Conservation (phyloP, 2,888 invertebrate genomes). For the Patella depressa region DNA sequence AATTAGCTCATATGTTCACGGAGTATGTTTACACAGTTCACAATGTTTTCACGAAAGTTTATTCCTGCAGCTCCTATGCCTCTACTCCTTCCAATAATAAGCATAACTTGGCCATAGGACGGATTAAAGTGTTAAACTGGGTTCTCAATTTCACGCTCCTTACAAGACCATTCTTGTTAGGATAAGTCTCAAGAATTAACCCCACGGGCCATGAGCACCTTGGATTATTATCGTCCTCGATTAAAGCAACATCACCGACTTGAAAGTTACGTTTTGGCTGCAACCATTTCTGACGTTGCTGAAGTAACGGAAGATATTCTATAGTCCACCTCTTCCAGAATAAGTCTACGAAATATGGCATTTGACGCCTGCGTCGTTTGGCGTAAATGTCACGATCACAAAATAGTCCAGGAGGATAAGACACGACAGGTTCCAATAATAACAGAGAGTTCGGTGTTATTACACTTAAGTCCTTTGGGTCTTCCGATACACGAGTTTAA, state of each 20-base stretch:
- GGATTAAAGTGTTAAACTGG: neutral
- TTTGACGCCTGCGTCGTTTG: neutral
- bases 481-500: slow-evolving; percentile 29
- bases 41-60: too few species aligned
- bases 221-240: slow-evolving; percentile 23
- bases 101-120: neutral
- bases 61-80: neutral
- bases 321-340: slow-evolving; percentile 31
- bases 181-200: slow-evolving; percentile 17
- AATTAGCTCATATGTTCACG: too few species aligned
- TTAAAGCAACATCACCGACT: slow-evolving; percentile 31
- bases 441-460: slow-evolving; percentile 36
- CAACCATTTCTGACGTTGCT: slow-evolving; percentile 27
- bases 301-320: slow-evolving; percentile 29
- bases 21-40: too few species aligned
- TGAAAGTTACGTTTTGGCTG: slow-evolving; percentile 17
- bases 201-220: slow-evolving; percentile 32
- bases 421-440: slow-evolving; percentile 11
- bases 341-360: slow-evolving; percentile 15
- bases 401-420: slow-evolving; percentile 9
- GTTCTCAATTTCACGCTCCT: slow-evolving; percentile 24
- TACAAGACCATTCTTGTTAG: slow-evolving; percentile 23
- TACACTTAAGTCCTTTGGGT: slow-evolving; percentile 17
- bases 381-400: slow-evolving; percentile 11
- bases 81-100: neutral